A percentile compares a stretch with the other conserved stretches of the same genome.
Evolutionary conservation across 1,140 invertebrate species (phyloP).

Genomic region (Diuraphis noxia): DNA sequence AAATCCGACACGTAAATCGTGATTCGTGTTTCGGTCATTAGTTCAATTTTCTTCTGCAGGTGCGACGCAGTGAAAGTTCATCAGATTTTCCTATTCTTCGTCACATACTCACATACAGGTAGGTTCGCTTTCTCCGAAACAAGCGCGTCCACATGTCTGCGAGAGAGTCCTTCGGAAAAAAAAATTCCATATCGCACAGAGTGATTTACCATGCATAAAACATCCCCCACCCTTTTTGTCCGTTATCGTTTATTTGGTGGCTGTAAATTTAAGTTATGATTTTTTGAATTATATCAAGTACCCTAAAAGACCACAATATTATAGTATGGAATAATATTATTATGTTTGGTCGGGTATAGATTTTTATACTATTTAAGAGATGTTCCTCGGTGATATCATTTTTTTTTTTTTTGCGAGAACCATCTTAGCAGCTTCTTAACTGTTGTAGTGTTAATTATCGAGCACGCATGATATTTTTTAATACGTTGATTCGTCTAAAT

Average conservation of each 20-base stretch:
- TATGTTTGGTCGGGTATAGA: not conserved
- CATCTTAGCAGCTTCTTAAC: too few species aligned
- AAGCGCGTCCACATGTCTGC: not conserved
- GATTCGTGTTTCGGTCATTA: constrained; percentile 41
- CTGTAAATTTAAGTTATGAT: not conserved
- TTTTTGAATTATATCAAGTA: not conserved
- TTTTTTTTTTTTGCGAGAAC: not conserved
- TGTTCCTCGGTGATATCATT: not conserved
- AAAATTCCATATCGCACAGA: not conserved
- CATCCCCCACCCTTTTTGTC: too few species aligned
- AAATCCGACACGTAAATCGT: constrained; percentile 46
- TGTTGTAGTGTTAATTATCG: not conserved
- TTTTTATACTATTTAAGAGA: not conserved
- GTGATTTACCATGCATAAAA: not conserved
- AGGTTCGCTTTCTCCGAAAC: constrained; percentile 22
- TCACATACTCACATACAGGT: too few species aligned
- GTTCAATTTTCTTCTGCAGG: constrained; percentile 17
- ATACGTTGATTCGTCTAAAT: not conserved
- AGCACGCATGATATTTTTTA: not conserved
- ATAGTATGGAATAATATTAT: too few species aligned
- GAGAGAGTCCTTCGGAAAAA: not conserved
- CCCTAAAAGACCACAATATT: not conserved
- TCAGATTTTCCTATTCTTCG: constrained; percentile 25
- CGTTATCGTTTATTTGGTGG: too few species aligned
- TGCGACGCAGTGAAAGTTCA: constrained; percentile 34